Percentiles rank a stretch among this genome's conserved stretches.
phyloP scores from a whole-genome alignment of 2,888 invertebrate genomes.

The Resseliella maxima region DNA sequence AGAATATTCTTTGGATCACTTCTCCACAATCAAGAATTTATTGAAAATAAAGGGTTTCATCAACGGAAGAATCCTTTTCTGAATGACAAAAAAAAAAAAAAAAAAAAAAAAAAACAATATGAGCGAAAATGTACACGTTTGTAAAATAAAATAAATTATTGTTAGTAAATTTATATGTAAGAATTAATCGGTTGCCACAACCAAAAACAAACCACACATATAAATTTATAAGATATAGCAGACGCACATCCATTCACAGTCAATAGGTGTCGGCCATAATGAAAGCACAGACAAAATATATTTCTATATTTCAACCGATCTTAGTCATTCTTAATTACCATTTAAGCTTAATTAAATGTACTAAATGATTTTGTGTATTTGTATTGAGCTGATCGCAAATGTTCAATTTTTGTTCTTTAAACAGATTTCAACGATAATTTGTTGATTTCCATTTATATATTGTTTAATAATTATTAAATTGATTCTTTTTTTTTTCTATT shows the following conservation, averaged over 20 bases:
- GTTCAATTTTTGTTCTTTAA: too few species aligned
- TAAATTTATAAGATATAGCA: neutral
- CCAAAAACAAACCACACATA: neutral
- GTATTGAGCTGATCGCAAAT: too few species aligned
- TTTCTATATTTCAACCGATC: neutral
- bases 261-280: conserved; percentile 35
- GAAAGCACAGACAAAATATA: neutral
- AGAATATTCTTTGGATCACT: too few species aligned
- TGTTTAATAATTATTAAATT: neutral
- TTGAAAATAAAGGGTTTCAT: too few species aligned
- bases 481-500: neutral
- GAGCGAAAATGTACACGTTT: too few species aligned
- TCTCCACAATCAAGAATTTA: too few species aligned
- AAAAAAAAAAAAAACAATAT: neutral
- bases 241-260: conserved; percentile 41
- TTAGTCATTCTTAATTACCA: conserved; percentile 36
- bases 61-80: too few species aligned
- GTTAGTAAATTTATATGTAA: too few species aligned
- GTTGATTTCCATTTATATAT: neutral
- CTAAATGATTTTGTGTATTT: too few species aligned
- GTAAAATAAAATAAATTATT: too few species aligned
- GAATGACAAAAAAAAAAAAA: too few species aligned
- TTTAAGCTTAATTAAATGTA: conserved; percentile 12
- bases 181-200: neutral
- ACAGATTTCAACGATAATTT: too few species aligned